These are phyloP conservation scores for Bombus terrestris DNA, from an alignment of 1,140 invertebrate species.

Conservation along the genomic window DNA sequence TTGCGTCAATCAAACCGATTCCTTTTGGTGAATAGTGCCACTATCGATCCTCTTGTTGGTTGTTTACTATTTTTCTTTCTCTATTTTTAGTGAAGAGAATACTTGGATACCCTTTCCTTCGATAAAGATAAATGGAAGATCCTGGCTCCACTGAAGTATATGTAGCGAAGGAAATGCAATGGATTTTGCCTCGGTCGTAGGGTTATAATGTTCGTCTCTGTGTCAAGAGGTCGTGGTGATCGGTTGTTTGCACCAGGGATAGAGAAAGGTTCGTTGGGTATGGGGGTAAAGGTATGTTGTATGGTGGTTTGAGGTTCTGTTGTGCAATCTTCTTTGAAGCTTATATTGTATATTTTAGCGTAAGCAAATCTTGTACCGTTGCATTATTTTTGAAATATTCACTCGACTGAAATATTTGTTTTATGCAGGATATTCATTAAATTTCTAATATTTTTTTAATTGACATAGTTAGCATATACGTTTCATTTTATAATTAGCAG, in stretches of 20 bases:
- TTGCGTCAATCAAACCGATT: not conserved
- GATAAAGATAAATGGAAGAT: slow-evolving; percentile 16
- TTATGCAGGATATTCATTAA: no score
- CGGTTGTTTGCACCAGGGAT: not conserved
- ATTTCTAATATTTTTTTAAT: no score
- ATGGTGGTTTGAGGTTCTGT: not conserved
- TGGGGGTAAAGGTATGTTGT: not conserved
- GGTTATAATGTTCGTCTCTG: not conserved
- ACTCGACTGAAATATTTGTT: no score
- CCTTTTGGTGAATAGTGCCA: not conserved
- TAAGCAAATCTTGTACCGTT: not conserved
- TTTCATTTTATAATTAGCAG: no score
- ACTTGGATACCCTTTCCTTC: not conserved
- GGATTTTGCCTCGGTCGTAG: not conserved
- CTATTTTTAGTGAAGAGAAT: slow-evolving; percentile 12
- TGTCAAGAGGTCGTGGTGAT: not conserved
- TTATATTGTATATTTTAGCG: not conserved
- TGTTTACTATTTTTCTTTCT: not conserved
- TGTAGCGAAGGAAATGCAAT: not conserved
- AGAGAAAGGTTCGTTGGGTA: not conserved
- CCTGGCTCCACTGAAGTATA: not conserved
- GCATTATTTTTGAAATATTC: not conserved
- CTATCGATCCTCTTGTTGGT: slow-evolving; percentile 1
- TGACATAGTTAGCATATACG: no score
- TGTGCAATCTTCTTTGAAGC: not conserved